Conservation (phyloP, 2,888 invertebrate genomes). For the Liodrosophila aerea region DNA sequence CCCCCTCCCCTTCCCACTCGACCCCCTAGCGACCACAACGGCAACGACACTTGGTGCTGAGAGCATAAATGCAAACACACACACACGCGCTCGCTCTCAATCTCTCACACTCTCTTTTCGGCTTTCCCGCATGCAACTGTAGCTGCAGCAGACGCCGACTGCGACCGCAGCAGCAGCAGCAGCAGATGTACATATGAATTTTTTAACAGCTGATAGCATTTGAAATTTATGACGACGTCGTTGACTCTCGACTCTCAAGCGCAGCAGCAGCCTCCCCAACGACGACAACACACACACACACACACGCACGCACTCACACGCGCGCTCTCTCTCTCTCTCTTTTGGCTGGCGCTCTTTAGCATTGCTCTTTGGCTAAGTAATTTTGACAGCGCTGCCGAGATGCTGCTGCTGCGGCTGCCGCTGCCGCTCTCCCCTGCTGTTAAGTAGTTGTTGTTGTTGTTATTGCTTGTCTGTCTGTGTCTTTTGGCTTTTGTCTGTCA, state of each 20-base stretch:
- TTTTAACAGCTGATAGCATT: constrained; percentile 69
- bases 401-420: constrained; percentile 4
- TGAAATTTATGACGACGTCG: constrained; percentile 60
- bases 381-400: constrained; percentile 26
- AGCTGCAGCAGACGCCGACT: constrained; percentile 4
- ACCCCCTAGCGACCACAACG: constrained; percentile 34
- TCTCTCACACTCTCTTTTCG: too few species aligned
- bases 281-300: background rate
- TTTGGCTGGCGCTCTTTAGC: constrained; percentile 34
- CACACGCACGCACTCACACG: constrained; percentile 19
- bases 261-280: constrained; percentile 13
- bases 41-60: constrained; percentile 40
- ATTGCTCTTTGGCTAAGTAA: constrained; percentile 28
- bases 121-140: constrained; percentile 43
- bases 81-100: background rate
- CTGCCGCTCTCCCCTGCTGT: constrained; percentile 13
- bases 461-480: constrained; percentile 35
- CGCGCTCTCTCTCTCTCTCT: constrained; percentile 19
- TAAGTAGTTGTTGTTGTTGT: constrained; percentile 6
- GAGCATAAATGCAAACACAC: constrained; percentile 23
- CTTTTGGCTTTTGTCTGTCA: constrained; percentile 18
- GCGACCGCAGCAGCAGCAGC: constrained; percentile 30
- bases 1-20: constrained; percentile 8
- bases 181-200: constrained; percentile 57
- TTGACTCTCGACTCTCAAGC: constrained; percentile 32